A percentile compares a stretch with the other conserved stretches of the same genome.
Evolutionary conservation across 2,113 vertebrate species (phyloP).

Genomic region (Alethe castanea): DNA sequence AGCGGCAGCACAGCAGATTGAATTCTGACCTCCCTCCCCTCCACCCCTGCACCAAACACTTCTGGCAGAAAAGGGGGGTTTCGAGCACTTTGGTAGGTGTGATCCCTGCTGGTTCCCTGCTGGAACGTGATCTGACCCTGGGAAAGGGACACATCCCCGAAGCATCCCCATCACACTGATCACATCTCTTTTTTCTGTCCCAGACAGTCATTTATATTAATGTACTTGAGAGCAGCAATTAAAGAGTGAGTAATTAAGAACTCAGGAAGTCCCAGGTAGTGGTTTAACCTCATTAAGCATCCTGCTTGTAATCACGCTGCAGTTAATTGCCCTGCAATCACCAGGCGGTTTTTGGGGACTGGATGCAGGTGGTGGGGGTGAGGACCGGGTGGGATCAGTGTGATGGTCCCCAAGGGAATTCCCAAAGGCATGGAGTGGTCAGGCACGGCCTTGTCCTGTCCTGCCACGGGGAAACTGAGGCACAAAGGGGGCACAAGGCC

Average conservation of each 20-base stretch:
- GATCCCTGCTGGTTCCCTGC: not conserved
- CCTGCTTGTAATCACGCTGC: not conserved
- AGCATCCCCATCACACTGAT: not conserved
- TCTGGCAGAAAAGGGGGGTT: not conserved
- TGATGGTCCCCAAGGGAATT: not conserved
- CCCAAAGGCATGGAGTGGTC: not conserved
- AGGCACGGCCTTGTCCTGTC: not conserved
- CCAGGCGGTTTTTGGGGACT: not conserved
- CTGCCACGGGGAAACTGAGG: not conserved
- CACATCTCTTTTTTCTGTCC: not conserved
- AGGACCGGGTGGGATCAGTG: not conserved
- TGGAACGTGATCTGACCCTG: not conserved
- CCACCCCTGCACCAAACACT: not conserved
- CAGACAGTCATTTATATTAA: constrained; percentile 44
- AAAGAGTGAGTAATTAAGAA: constrained; percentile 47
- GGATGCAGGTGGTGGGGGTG: not conserved
- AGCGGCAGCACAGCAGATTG: not conserved
- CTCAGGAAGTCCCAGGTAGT: constrained; percentile 35
- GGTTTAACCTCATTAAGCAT: constrained; percentile 35
- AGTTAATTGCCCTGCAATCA: not conserved
- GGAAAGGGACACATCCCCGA: not conserved
- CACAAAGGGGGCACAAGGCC: rapidly evolving
- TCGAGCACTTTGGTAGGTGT: not conserved
- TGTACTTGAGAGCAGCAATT: constrained; percentile 47
- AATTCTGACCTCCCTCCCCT: not conserved